Base-by-base conservation (phyloP, 2,113 vertebrate species). In the Grus americana region DNA sequence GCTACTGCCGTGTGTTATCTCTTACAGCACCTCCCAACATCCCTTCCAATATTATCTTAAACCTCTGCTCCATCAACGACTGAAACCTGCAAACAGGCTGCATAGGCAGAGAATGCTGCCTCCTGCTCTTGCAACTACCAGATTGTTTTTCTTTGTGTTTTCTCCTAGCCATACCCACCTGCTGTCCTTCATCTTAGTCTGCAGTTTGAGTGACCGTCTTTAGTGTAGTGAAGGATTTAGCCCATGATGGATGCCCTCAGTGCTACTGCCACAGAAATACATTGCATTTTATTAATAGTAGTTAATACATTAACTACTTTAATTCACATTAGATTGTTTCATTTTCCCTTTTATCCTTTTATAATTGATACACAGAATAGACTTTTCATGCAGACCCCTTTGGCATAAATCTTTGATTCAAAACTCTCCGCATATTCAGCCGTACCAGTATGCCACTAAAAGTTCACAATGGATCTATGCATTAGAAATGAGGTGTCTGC, bases 231-330 rank as follows among this genome's bases (percentile, higher is more conserved):
- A 79, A 74, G 20, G 30, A 68, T 55, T 83, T 47, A 72, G 29
- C 12, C 24, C 44, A 10, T 6, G 29, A 62, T 18, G 0, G 0
- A 75, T 34, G 16, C 44, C 12, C 12, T 52, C 62, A n/a, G 7
- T 70, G 67, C 40, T 71, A 49, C 2, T 11, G 62, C 9, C 79
- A 50, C 36, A 71, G 61, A 81, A 97, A 73, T 18, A 36, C 17
- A 27, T 3, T 59, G 20, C 24, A 78, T 70, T 71, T 79, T 46
- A 90, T 47, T 61, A 70, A 74, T 7, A 85, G 44, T 6, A 55
- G 6, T 26, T 67, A 79, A 81, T 16, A 59, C 15, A 49, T 46
- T 50, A 83, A 76, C 15, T 73, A 44, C 44, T 57, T 44, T n/a
- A 88, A 58, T 61, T 15, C 38, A 59, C 34, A 36, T 27, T 22